Base-by-base conservation (phyloP, 2,113 vertebrate genomes). In the Neolamprologus falcicula region DNA sequence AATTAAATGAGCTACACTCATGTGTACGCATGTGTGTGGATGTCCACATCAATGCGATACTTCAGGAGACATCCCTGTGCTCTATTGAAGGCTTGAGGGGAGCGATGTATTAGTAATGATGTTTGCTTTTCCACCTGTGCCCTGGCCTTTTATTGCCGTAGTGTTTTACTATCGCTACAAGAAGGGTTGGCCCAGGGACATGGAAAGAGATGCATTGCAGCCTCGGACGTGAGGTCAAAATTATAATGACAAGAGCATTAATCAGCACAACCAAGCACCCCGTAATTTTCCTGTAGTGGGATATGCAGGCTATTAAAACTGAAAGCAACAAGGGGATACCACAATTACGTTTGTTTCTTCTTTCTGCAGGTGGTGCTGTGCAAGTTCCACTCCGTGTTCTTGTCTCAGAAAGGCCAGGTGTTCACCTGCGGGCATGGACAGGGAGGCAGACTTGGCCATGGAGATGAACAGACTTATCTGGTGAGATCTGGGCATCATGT, bases 371-470 rank as follows among this genome's bases (percentile, higher is more conserved):
- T 99, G 94, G 98, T 99, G 42, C 96, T 99, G 90, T 99, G 98
- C 89, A 98, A 98, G 94, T 99, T 99, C 97, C 99, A 99, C 91
- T 98, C 99, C 0, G 98, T 99, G 83, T 99, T 99, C 95, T 97
- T 99, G 91, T 98, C 98, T 55, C 98, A 99, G 95, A 99, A 98
- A 96, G 99, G 99, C 76, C 97, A 98, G 59, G 97, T 99, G 35
- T 99, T 98, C 84, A 99, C 99, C 2, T 99, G 99, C 94, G 99
- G 99, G 11, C 99, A 99, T 86, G 99, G 98, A 82, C 98, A 98
- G 93, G 99, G 99, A 92, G 99, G 99, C 33, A 97, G 99, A n/a
- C 97, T 99, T 84, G 99, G 99, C 40, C 99, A 99, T 80, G 98
- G 98, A 90, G 98, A 99, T 94, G 98, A 99, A 71, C 98, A 99